phyloP scores from a whole-genome alignment of 2,888 invertebrate species.

The Drosophila algonquin region DNA sequence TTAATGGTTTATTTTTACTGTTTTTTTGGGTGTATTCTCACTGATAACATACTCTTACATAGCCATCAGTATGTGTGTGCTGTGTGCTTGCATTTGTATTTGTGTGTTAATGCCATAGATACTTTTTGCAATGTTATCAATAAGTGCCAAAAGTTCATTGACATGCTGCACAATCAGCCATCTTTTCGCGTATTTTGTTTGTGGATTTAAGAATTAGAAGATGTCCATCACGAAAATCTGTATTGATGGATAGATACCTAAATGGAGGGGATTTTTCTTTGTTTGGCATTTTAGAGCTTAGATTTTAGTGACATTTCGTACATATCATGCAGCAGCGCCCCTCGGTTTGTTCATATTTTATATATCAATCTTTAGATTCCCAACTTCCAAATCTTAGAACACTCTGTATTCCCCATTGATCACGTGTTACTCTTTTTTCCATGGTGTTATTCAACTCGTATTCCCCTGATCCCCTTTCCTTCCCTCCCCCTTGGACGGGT shows the following conservation, averaged over 20 bases:
- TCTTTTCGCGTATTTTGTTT: neutral
- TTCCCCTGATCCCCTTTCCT: neutral
- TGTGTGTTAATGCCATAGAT: constrained; percentile 5
- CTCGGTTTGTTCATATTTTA: neutral
- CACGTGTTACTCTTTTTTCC: neutral
- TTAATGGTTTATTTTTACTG: constrained; percentile 3
- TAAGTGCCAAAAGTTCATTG: constrained; percentile 51
- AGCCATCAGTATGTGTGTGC: constrained; percentile 7
- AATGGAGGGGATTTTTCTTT: neutral
- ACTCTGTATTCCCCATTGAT: neutral
- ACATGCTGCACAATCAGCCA: constrained; percentile 32
- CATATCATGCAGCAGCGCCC: neutral
- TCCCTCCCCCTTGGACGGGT: neutral
- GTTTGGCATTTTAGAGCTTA: neutral
- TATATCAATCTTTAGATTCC: neutral
- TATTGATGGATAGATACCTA: neutral
- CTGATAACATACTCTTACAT: constrained; percentile 42
- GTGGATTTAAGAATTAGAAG: neutral
- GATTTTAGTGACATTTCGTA: neutral
- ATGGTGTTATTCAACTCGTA: neutral
- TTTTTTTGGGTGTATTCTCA: too few species aligned
- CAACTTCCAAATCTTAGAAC: too few species aligned
- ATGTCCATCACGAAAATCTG: neutral
- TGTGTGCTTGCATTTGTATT: too few species aligned
- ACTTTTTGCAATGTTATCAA: constrained; percentile 55